These are phyloP conservation scores for Vombatus ursinus DNA, from an alignment of 2,113 vertebrate genomes.

Conservation along the genomic window DNA sequence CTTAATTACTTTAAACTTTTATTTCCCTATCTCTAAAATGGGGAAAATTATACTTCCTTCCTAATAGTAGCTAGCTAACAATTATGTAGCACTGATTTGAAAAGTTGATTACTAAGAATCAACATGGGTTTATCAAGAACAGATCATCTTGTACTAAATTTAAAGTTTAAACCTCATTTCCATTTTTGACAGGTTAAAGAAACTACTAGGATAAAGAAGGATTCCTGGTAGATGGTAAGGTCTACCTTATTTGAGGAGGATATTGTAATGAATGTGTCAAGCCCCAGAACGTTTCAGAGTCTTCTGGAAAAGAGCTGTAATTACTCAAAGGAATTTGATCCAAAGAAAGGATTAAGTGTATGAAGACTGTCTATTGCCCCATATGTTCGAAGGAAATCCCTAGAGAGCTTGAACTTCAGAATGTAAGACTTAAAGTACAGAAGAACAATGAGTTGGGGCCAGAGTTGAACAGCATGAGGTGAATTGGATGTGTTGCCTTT, in stretches of 20 bases:
- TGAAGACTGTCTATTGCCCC: background rate
- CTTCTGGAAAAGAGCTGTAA: background rate
- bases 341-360: background rate
- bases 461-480: background rate
- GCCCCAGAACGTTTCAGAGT: background rate
- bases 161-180: background rate
- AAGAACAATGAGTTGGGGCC: background rate
- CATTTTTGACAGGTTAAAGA: background rate
- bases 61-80: background rate
- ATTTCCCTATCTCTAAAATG: constrained; percentile 3
- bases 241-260: background rate
- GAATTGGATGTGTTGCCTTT: background rate
- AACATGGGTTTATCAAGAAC: background rate
- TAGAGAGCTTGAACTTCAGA: background rate
- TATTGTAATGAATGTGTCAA: background rate
- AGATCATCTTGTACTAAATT: background rate
- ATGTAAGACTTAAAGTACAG: background rate
- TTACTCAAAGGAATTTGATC: background rate
- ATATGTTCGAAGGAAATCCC: background rate
- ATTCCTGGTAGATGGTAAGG: background rate
- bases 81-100: background rate
- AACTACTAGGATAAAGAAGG: background rate
- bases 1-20: constrained; percentile 19
- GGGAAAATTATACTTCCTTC: background rate
- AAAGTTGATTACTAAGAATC: background rate